Evolutionary conservation across 2,888 invertebrate genomes (phyloP), one percentile per base, ranked within the genome.

Genomic region (Miltochrista miniata): DNA sequence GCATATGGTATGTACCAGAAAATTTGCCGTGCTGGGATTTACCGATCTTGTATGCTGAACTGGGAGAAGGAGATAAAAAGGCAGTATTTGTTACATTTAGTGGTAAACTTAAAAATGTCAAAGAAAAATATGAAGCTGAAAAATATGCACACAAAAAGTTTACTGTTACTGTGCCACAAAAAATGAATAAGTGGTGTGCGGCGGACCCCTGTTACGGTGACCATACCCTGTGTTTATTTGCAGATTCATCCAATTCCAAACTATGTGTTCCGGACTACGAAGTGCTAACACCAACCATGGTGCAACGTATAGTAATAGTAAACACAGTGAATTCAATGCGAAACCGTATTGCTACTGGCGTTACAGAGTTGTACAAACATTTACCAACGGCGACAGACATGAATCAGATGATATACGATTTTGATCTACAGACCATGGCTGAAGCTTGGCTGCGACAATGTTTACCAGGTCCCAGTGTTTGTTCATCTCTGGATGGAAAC

Each of bases 271-370:
- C 50, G 8, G 60, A 56, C 2, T 90, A 87, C 52, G 61, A 29
- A 48, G 83, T 90, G 1, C 45, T 45, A 1, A 60, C 55, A 30
- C 86, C 86, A 7, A 74, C 63, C 33, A 72, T 76, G 54, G 35
- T 71, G 11, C 79, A 84, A 56, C 83, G 81, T 54, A 74, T 74
- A 33, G 80, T 76, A 33, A 63, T 89, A 59, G 74, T 85, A 0
- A 87, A 84, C 60, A 87, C 83, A 9, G 52, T 90, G 2, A 91
- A 91, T 70, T 74, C 87, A 29, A 90, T 91, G 84, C 76, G 90
- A 29, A 89, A 90, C 68, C 77, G 80, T 30, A 65, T 91, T n/a
- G 90, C 90, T 10, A 75, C 56, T 54, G 86, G 87, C 10, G 47
- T 59, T 46, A 59, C 77, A 12, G 51, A 61, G 0, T 68, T 68